phyloP scores from a whole-genome alignment of 2,888 invertebrate species.

The Actias luna region DNA sequence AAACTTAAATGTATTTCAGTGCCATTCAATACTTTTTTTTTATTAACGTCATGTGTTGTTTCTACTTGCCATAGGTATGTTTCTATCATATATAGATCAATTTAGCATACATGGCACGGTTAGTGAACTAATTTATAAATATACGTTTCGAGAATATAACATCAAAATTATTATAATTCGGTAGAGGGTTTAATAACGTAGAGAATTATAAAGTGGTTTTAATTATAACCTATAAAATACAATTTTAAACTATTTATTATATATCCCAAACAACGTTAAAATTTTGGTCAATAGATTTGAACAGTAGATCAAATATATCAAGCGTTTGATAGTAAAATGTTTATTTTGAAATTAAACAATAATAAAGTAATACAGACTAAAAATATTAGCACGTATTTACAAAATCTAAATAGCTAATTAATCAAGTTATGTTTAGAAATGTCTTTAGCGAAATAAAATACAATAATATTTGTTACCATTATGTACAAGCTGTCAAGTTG shows the following conservation, averaged over 20 bases:
- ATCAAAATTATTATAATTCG: neutral
- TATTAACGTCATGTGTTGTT: slow-evolving; percentile 20
- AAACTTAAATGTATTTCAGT: slow-evolving; percentile 38
- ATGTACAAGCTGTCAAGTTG: slow-evolving; percentile 18
- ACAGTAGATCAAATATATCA: no score
- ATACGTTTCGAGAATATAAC: neutral
- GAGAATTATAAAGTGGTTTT: no score
- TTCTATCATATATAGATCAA: neutral
- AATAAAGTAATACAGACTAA: no score
- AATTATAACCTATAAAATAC: no score
- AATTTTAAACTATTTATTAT: no score
- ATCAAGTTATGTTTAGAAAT: neutral
- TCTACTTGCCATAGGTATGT: neutral
- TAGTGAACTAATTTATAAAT: neutral
- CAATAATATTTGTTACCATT: neutral
- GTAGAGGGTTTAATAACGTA: no score
- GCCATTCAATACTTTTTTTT: slow-evolving; percentile 27
- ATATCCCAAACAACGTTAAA: no score
- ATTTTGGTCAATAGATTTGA: no score
- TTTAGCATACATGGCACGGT: neutral
- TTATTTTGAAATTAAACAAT: no score
- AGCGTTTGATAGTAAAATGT: no score
- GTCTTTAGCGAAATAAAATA: neutral
- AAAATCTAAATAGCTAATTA: neutral
- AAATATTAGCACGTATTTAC: no score